phyloP scores from a whole-genome alignment of 2,888 invertebrate species.

The Oxyscelio sp. region DNA sequence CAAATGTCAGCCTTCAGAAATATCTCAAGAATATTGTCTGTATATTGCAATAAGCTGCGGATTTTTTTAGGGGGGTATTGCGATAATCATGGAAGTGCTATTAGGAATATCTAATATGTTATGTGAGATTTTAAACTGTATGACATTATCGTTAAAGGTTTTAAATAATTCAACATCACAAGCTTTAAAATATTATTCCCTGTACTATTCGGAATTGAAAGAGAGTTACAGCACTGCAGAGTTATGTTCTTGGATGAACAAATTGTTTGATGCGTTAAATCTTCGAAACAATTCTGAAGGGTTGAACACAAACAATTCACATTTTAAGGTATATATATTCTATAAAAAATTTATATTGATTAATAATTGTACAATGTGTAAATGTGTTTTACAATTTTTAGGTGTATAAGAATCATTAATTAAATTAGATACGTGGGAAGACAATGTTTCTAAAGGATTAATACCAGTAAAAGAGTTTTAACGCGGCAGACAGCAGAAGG shows the following conservation, averaged over 20 bases:
- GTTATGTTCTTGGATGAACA: background rate
- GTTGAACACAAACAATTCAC: background rate
- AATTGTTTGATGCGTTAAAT: background rate
- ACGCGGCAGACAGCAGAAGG: constrained; percentile 9
- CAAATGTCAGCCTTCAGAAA: no score
- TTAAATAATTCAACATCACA: background rate
- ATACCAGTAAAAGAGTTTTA: constrained; percentile 3
- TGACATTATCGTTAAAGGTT: no score
- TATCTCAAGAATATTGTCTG: no score
- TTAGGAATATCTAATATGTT: no score
- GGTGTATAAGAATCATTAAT: background rate
- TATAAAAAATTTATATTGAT: no score
- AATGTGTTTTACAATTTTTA: no score
- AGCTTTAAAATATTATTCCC: constrained; percentile 1
- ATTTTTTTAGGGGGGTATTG: no score
- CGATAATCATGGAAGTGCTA: no score
- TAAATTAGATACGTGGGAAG: constrained; percentile 16
- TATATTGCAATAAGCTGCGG: no score
- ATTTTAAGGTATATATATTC: background rate
- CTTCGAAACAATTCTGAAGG: background rate
- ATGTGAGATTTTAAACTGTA: no score
- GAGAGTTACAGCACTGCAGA: constrained; percentile 11
- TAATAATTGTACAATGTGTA: no score
- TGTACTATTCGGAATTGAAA: background rate
- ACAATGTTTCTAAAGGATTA: constrained; percentile 3